Conservation (phyloP, 2,888 invertebrate genomes). For the Ornithoptera priamus region DNA sequence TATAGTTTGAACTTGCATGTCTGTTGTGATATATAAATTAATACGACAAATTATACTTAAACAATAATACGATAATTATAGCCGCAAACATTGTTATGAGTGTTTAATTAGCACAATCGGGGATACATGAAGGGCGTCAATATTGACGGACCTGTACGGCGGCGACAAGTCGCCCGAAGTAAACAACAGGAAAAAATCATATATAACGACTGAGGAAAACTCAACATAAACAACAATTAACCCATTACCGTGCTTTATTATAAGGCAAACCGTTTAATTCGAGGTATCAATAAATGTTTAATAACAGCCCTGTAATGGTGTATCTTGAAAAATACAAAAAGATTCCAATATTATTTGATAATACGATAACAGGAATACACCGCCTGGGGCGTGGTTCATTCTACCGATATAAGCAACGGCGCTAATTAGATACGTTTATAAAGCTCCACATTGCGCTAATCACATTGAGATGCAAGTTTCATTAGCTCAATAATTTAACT, state of each 20-base stretch:
- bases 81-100: neutral
- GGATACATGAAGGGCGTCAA: constrained; percentile 15
- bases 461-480: neutral
- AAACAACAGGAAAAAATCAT: neutral
- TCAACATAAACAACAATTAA: constrained; percentile 13
- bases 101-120: constrained; percentile 23
- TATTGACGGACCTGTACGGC: constrained; percentile 13
- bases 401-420: too few species aligned
- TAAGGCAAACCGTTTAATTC: neutral
- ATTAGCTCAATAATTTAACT: too few species aligned
- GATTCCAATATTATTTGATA: too few species aligned
- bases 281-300: neutral
- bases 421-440: neutral
- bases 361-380: too few species aligned
- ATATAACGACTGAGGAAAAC: constrained; percentile 5
- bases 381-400: too few species aligned
- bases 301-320: neutral
- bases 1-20: neutral
- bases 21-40: neutral
- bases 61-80: constrained; percentile 1
- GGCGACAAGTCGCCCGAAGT: neutral
- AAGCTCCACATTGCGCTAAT: neutral
- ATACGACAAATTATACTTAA: neutral
- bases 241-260: constrained; percentile 2
- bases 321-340: too few species aligned